Base-by-base conservation (phyloP, 2,797 vertebrate species). In the Sus cebifrons region DNA sequence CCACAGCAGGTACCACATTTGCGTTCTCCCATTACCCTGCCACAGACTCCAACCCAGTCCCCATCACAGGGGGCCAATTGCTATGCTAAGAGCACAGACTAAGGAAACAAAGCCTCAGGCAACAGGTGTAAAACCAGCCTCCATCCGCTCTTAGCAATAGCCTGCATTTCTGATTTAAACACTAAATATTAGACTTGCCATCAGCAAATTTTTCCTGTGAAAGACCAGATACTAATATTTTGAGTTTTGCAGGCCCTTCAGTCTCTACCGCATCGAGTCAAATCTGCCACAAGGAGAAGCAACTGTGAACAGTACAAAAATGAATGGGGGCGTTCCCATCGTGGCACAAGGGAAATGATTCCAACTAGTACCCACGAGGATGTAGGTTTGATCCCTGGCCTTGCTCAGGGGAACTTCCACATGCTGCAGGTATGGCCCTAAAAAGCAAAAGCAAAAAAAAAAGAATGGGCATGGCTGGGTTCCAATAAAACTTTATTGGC, bases 401-500 rank as follows among this genome's bases (percentile, higher is more conserved):
- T 49, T 49, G 44, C 9, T 49, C 44, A 49, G 44, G 6, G 44
- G 44, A 49, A 49, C 44, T 49, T 49, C 44, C 44, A 49, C 9
- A 10, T 49, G 44, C 44, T 10, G 44, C 6, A 49, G 44, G 44
- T 49, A 49, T 10, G 9, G 44, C 44, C 44, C 44, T 49, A 49
- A 49, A 49, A 49, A 49, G 32, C 44, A 49, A 49, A 49, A 49
- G 36, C 36, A 49, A 49, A 49, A 10, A 49, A 2, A 60, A 40
- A 56, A 25, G 6, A 68, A 70, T 1, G 17, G 73, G 44, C 29
- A 70, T 0, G 0, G 25, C 58, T 68, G 58, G 23, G 58, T 87
- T 68, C 58, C 81, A 73, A 86, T 83, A 86, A 94, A 86, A 86
- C 89, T 89, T 96, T 89, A 97, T 83, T 89, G 86, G 67, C 89